phyloP scores from a whole-genome alignment of 2,888 invertebrate species.

The Caenorhabditis panamensis region DNA sequence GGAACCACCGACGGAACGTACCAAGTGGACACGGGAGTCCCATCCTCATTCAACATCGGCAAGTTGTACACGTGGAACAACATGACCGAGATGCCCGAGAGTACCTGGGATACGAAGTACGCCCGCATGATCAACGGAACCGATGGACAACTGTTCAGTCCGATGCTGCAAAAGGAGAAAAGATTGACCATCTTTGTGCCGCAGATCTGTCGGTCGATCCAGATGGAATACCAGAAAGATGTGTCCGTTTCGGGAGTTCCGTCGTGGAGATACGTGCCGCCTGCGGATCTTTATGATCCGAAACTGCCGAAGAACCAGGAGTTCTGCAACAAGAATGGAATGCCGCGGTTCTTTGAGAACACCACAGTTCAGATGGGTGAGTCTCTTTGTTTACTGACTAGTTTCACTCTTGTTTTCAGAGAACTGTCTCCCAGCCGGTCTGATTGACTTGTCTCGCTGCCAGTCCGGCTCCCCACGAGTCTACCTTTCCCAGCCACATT shows the following conservation, averaged over 20 bases:
- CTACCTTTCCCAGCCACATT: conserved; percentile 78
- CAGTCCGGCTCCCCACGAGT: conserved; percentile 76
- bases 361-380: conserved; percentile 71
- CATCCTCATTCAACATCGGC: conserved; percentile 68
- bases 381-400: background rate
- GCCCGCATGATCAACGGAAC: conserved; percentile 78
- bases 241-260: conserved; percentile 67
- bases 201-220: conserved; percentile 73
- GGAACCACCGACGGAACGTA: conserved; percentile 76
- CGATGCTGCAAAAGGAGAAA: conserved; percentile 65
- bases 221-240: conserved; percentile 69
- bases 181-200: conserved; percentile 71
- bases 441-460: conserved; percentile 78
- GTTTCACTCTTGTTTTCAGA: conserved; percentile 53
- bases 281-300: conserved; percentile 72
- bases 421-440: conserved; percentile 76
- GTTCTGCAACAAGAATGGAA: conserved; percentile 76
- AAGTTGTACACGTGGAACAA: conserved; percentile 77
- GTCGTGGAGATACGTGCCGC: conserved; percentile 71
- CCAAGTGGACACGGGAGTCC: conserved; percentile 75
- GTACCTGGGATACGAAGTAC: conserved; percentile 71
- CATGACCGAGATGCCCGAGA: conserved; percentile 65
- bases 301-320: conserved; percentile 65
- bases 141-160: conserved; percentile 79
- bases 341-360: conserved; percentile 76